phyloP scores from a whole-genome alignment of 2,113 vertebrate species.

The Climacteris rufus region DNA sequence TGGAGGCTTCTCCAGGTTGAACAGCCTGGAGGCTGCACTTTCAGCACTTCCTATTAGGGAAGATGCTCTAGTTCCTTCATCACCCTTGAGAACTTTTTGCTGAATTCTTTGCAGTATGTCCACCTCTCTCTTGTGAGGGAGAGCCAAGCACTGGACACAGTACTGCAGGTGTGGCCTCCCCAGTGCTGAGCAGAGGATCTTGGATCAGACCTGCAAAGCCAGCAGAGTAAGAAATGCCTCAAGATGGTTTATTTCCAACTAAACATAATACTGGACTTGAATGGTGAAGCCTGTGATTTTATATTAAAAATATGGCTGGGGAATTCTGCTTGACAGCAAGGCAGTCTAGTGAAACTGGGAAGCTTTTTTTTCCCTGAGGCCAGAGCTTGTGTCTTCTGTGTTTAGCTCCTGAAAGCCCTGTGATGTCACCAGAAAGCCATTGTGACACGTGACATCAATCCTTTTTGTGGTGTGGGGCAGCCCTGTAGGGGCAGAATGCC shows the following conservation, averaged over 20 bases:
- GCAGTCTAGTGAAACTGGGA: background rate
- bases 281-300: background rate
- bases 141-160: background rate
- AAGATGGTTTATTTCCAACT: background rate
- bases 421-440: background rate
- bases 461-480: background rate
- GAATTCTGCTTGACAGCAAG: background rate
- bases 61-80: background rate
- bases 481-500: background rate
- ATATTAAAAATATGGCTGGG: background rate
- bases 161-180: background rate
- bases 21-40: background rate
- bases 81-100: background rate
- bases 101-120: rapidly evolving
- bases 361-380: background rate
- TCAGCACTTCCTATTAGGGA: background rate
- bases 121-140: too few species aligned
- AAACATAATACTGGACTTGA: background rate
- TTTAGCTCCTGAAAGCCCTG: background rate
- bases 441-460: background rate
- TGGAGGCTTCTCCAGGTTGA: background rate
- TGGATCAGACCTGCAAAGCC: background rate
- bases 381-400: background rate
- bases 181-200: background rate
- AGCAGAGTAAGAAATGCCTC: background rate